Base-by-base conservation (phyloP, 2,113 vertebrate species). In the Malurus cyaneus region DNA sequence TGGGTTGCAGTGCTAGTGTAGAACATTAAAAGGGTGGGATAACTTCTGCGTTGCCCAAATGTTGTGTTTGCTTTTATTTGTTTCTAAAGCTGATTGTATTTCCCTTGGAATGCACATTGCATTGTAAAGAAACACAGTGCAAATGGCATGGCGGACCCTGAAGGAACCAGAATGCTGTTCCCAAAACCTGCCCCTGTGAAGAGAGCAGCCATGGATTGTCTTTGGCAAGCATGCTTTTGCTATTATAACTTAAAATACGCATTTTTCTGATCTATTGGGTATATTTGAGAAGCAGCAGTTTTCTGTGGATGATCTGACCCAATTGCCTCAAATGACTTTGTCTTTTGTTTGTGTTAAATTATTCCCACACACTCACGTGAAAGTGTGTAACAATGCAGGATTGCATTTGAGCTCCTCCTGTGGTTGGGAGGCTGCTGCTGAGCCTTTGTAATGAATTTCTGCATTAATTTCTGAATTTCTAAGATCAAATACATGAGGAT, bases 1-100 rank as follows among this genome's bases (percentile, higher is more conserved):
- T 34, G 28, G 28, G 20, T 53, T 46, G 42, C 5, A 6, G 14
- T 86, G 29, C 29, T 34, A 7, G 6, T 18, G 9, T 52, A 52
- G 26, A 42, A 36, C 29, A 19, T 0, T 1, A 50, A 36, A 44
- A 78, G 14, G 2, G 2, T 0, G 0, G 5, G 23, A 18, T 65
- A 47, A 36, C 32, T 49, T 3, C 52, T 62, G 1, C 17, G 9
- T 56, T 0, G 4, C 32, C 41, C 41, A 74, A 20, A 36, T 71
- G 16, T 10, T 72, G 6, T 14, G 8, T 60, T 78, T 74, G 11
- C 24, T 39, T 41, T 6, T 31, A 7, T 14, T 46, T 69, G 17
- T 31, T 42, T 66, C 19, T 42, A 34, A 78, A 74, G 7, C 25
- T 59, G 5, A 19, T 44, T 65, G 6, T 73, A 14, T 57, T 50